Evolutionary conservation across 2,797 vertebrate species (phyloP).

Genomic region (Scomberomorus guttatus): DNA sequence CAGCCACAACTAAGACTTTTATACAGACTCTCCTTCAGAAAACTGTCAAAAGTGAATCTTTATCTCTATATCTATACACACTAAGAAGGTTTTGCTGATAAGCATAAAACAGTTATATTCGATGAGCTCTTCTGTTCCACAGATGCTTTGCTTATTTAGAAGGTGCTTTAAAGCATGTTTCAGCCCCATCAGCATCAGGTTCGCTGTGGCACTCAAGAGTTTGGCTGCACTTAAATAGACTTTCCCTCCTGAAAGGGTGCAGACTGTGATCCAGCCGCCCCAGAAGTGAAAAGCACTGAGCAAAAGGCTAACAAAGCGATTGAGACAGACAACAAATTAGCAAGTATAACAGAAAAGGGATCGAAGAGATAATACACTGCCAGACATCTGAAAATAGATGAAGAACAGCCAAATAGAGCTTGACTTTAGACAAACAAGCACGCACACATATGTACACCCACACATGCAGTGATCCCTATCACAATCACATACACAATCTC

Average conservation of each 20-base stretch:
- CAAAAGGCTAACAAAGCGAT: constrained; percentile 47
- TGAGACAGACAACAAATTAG: constrained; percentile 48
- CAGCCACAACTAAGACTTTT: neutral
- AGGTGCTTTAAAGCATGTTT: constrained; percentile 37
- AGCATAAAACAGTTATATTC: constrained; percentile 21
- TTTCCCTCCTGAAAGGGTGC: constrained; percentile 28
- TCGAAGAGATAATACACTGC: constrained; percentile 42
- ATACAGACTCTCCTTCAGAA: constrained; percentile 5
- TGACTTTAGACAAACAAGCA: constrained; percentile 50
- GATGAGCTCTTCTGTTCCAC: constrained; percentile 20
- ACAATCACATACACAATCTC: constrained; percentile 38
- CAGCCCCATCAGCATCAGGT: constrained; percentile 25
- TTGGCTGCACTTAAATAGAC: constrained; percentile 23
- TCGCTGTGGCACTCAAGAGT: constrained; percentile 5
- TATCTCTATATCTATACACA: constrained; percentile 12
- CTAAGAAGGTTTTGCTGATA: constrained; percentile 20
- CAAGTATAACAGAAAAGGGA: constrained; percentile 46
- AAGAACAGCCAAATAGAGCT: constrained; percentile 41
- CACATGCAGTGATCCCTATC: constrained; percentile 46
- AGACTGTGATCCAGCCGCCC: neutral
- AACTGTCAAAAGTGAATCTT: constrained; percentile 37
- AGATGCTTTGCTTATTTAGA: constrained; percentile 25
- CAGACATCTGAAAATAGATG: constrained; percentile 43
- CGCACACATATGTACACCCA: constrained; percentile 14
- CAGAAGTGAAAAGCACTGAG: constrained; percentile 21